A percentile compares a stretch with the other conserved stretches of the same genome.
Conservation (phyloP, 2,797 vertebrate genomes). For the Merluccius polli region DNA sequence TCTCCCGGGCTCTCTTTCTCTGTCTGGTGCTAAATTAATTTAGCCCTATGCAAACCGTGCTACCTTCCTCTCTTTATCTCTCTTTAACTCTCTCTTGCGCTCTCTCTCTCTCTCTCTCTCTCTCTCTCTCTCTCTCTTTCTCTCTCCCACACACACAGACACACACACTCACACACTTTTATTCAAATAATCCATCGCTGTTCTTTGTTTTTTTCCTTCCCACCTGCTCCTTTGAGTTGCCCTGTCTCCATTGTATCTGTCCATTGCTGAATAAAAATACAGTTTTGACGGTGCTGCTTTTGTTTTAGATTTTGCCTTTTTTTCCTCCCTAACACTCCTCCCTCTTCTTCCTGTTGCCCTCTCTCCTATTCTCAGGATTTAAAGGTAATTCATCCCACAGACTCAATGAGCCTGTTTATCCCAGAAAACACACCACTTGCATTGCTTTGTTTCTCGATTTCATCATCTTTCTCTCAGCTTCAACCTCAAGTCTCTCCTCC, state of each 20-base stretch:
- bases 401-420: conserved; percentile 85
- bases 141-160: too few species aligned
- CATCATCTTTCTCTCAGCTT: conserved; percentile 69
- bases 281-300: conserved; percentile 67
- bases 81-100: neutral
- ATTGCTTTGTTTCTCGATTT: neutral
- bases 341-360: conserved; percentile 77
- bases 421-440: conserved; percentile 78
- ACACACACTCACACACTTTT: neutral
- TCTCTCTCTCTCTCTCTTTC: neutral
- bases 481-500: neutral
- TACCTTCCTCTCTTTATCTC: neutral
- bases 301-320: conserved; percentile 76
- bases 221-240: conserved; percentile 45
- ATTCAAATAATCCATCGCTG: conserved; percentile 9
- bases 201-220: conserved; percentile 20
- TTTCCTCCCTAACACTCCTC: conserved; percentile 96
- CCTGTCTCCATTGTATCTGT: conserved; percentile 46
- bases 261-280: conserved; percentile 45
- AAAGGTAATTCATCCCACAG: conserved; percentile 89
- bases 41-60: neutral
- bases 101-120: neutral
- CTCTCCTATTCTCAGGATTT: conserved; percentile 84
- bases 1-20: neutral
- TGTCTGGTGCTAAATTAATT: neutral